Base-by-base conservation (phyloP, 1,140 invertebrate genomes). In the Euwallacea fornicatus region DNA sequence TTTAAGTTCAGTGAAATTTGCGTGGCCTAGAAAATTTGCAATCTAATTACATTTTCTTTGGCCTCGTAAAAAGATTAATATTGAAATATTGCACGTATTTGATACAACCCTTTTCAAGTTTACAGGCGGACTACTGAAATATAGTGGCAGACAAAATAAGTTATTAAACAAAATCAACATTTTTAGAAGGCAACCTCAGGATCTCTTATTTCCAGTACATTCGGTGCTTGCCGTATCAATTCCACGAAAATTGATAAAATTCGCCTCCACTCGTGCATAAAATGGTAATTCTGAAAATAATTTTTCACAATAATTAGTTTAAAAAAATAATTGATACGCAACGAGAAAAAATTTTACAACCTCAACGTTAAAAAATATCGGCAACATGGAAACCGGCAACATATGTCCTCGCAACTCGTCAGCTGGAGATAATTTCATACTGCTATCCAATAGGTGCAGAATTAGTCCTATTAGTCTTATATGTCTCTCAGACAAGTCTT, bases 281-380 rank as follows among this genome's bases (percentile, higher is more conserved):
- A 72, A 71, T 81, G 77, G 47, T 78, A 72, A 7, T 73, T 62
- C 79, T 81, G 59, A 63, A 79, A 79, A 64, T 33, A 33, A 33
- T 33, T 33, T 33, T 33, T 33, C 4, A 33, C 21, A 4, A 2
- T 33, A 33, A 33, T 33, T 33, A 33, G 1, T 33, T 33, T 33
- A 2, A 4, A 33, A 33, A 33, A 33, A 33, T 1, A 33, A 33
- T 33, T 33, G 4, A 33, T 2, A 33, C 21, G 21, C 21, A 33
- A 33, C 4, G 21, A n/a, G 21, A 33, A 33, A 33, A 33, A 33
- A 33, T 2, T 33, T 33, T 2, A 33, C 73, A 78, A 84, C 83
- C 74, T 80, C 78, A 33, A 85, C 71, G 59, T 80, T 78, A 71
- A 85, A 84, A 72, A 85, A 85, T 54, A 84, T 77, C 7, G 83